Evolutionary conservation across 2,888 invertebrate species (phyloP), one percentile per base, ranked within the genome.

Genomic region (Sepioteuthis lessoniana): DNA sequence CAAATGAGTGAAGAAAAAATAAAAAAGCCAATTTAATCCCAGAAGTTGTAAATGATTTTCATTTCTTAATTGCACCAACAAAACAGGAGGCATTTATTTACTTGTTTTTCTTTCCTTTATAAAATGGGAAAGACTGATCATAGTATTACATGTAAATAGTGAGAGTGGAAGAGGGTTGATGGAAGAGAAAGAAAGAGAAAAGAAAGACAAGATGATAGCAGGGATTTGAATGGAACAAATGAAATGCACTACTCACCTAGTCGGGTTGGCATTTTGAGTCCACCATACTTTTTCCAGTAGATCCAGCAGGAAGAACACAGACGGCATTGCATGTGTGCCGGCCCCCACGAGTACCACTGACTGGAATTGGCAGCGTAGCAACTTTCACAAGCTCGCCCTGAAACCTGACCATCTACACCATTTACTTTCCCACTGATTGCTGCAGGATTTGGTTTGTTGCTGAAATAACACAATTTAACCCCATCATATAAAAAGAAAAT

Each of bases 271-370:
- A 97, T 97, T 98, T 99, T 99, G 94, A 99, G 98, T 95, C 99
- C 99, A 94, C 99, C 99, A 97, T 99, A 99, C 97, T 99, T 99
- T 97, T 99, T 99, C 99, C 99, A 99, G 97, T 99, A 99, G 95
- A 98, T 98, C 99, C 99, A 99, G 97, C 99, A 99, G 35, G 98
- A 97, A 96, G 98, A 98, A 97, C 99, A 99, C 95, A 99, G 98
- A 96, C 99, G 98, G 97, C 98, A 98, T 97, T 99, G 98, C 98
- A 98, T 98, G 97, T 99, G 98, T 95, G 98, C 98, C 94, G 99
- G 99, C 94, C 99, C 99, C 99, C 99, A 99, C 93, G 99, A 98
- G 97, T 99, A 99, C 99, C 99, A 99, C 97, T 99, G 98, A 96
- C 98, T 98, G 95, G 98, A 98, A 94, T 97, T 96, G 55, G 97